A percentile compares a stretch with the other conserved stretches of the same genome.
phyloP scores from a whole-genome alignment of 2,888 invertebrate species.

The Nymphalis polychloros region DNA sequence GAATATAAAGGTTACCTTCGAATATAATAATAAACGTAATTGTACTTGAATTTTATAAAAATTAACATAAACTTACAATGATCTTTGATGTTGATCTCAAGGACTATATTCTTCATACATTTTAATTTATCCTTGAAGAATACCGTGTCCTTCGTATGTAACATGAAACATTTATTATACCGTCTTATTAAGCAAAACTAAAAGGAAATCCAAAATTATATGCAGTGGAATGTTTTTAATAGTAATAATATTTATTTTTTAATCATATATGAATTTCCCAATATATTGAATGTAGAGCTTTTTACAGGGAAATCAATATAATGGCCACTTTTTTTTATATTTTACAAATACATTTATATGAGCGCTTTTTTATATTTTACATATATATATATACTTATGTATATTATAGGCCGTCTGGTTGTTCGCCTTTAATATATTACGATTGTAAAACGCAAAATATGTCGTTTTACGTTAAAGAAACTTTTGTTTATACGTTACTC shows the following conservation, averaged over 20 bases:
- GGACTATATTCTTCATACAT: constrained; percentile 16
- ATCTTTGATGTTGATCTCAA: constrained; percentile 27
- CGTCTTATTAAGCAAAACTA: not conserved
- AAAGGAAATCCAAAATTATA: not conserved
- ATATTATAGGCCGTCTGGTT: too few relatives aligned
- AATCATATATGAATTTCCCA: too few relatives aligned
- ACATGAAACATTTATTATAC: not conserved
- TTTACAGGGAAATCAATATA: too few relatives aligned
- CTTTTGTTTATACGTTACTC: too few relatives aligned
- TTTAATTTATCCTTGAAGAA: constrained; percentile 21
- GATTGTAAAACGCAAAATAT: not conserved
- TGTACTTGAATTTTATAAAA: constrained; percentile 7
- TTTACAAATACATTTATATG: too few relatives aligned
- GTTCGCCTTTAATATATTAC: too few relatives aligned
- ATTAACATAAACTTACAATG: constrained; percentile 19
- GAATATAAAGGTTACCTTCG: constrained; percentile 14
- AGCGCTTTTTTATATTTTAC: too few relatives aligned
- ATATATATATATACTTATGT: too few relatives aligned
- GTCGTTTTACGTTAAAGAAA: not conserved
- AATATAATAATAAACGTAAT: not conserved
- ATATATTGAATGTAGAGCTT: too few relatives aligned
- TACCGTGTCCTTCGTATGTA: constrained; percentile 10
- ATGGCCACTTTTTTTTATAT: too few relatives aligned
- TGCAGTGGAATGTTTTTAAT: too few relatives aligned
- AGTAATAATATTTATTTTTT: too few relatives aligned